These are phyloP conservation scores for Portunus trituberculatus DNA, from an alignment of 1,140 invertebrate species.

Conservation along the genomic window DNA sequence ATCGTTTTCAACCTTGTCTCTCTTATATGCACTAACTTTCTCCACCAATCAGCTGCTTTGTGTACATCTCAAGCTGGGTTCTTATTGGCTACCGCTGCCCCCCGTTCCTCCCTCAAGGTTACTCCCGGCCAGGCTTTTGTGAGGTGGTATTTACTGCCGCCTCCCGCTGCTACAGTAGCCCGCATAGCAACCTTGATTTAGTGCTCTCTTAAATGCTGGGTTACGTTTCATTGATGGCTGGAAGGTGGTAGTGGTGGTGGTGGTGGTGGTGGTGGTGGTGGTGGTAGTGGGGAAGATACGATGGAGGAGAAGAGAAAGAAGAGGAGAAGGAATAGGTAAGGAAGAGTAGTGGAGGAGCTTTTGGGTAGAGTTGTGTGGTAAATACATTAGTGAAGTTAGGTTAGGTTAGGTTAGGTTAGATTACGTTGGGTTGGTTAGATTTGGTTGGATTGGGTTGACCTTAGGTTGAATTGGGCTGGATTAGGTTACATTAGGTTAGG, in stretches of 20 bases:
- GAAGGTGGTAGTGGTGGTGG: neutral
- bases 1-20: neutral
- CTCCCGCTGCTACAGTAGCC: neutral
- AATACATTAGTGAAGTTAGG: too few relatives aligned
- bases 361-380: neutral
- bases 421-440: too few relatives aligned
- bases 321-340: too few relatives aligned
- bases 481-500: too few relatives aligned
- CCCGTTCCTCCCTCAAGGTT: neutral
- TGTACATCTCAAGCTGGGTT: neutral
- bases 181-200: neutral
- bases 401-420: too few relatives aligned
- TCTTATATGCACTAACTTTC: neutral
- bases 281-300: too few relatives aligned
- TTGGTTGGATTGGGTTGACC: too few relatives aligned
- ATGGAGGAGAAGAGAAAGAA: too few relatives aligned
- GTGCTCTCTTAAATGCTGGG: neutral
- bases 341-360: neutral
- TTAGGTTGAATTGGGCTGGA: too few relatives aligned
- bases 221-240: neutral
- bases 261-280: neutral
- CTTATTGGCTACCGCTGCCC: neutral
- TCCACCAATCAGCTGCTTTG: neutral
- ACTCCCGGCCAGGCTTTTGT: neutral
- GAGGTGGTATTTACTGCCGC: neutral